Percentiles rank a stretch among this genome's conserved stretches.
Conservation (phyloP, 2,797 vertebrate species). For the Sebastes oblongus region DNA sequence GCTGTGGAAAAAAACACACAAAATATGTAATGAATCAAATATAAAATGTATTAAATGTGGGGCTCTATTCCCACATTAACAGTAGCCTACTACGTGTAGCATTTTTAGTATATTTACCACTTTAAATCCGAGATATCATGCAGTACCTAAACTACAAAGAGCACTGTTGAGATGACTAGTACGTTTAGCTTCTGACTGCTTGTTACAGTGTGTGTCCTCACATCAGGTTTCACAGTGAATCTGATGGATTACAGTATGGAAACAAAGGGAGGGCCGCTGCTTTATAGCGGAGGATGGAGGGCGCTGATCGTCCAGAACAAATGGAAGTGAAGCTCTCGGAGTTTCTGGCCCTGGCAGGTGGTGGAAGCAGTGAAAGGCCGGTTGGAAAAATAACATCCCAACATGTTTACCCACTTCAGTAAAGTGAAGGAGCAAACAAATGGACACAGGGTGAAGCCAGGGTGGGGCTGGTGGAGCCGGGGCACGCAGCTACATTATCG, state of each 20-base stretch:
- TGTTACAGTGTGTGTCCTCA: not conserved
- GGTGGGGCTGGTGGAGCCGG: slow-evolving; percentile 1
- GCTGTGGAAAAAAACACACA: not conserved
- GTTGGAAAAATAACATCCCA: slow-evolving; percentile 48
- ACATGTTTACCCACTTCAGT: slow-evolving; percentile 41
- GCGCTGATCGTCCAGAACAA: slow-evolving; percentile 28
- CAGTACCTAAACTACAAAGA: not conserved
- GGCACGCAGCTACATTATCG: not conserved
- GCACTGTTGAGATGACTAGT: not conserved
- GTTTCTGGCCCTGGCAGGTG: slow-evolving; percentile 41
- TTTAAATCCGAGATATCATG: not conserved
- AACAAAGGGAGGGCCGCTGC: slow-evolving; percentile 23
- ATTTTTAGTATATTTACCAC: not conserved
- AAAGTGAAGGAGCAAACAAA: slow-evolving; percentile 44
- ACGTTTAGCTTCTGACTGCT: not conserved
- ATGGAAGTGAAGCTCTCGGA: slow-evolving; percentile 35
- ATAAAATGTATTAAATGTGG: not conserved
- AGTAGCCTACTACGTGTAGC: not conserved
- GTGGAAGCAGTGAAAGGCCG: slow-evolving; percentile 5
- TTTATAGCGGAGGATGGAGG: slow-evolving; percentile 4
- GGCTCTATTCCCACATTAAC: not conserved
- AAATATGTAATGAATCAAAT: not conserved
- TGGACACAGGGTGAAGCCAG: slow-evolving; percentile 19
- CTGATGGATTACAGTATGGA: slow-evolving; percentile 37
- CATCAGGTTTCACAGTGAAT: slow-evolving; percentile 14